Evolutionary conservation across 2,113 vertebrate species (phyloP).

Genomic region (Accipiter virgatus): DNA sequence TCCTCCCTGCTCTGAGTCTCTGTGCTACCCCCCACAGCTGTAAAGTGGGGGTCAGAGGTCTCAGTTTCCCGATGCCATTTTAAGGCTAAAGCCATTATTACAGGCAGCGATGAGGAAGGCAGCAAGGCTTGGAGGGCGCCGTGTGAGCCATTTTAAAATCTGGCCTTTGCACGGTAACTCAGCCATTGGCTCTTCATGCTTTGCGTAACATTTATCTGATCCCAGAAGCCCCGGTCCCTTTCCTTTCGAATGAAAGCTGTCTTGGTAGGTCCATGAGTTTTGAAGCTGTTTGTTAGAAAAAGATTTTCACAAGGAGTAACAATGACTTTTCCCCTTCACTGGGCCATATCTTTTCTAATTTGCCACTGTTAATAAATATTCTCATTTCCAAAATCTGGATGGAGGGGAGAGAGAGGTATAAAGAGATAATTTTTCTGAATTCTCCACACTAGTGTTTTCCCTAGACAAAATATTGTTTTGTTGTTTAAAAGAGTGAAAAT

Average conservation of each 20-base stretch:
- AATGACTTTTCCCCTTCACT: conserved; percentile 1
- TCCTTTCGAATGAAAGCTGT: neutral
- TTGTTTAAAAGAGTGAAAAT: neutral
- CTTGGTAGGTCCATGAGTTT: neutral
- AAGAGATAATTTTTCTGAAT: neutral
- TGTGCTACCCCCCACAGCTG: neutral
- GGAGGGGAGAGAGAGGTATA: neutral
- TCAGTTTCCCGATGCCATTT: neutral
- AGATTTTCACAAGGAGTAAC: neutral
- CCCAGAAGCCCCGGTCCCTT: neutral
- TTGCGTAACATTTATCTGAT: neutral
- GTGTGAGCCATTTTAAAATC: neutral
- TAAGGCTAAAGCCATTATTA: neutral
- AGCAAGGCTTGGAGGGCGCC: neutral
- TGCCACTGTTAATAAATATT: neutral
- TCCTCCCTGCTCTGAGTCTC: neutral
- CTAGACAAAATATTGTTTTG: neutral
- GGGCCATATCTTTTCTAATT: neutral
- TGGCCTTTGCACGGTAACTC: neutral
- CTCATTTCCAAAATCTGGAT: neutral
- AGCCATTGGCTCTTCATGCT: neutral
- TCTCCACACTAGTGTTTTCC: neutral
- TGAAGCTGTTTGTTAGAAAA: neutral
- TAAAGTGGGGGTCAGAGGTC: neutral
- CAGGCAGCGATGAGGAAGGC: neutral